These are phyloP conservation scores for Lytechinus pictus DNA, from an alignment of 35 echinoderm and acorn worm species.

Conservation along the genomic window DNA sequence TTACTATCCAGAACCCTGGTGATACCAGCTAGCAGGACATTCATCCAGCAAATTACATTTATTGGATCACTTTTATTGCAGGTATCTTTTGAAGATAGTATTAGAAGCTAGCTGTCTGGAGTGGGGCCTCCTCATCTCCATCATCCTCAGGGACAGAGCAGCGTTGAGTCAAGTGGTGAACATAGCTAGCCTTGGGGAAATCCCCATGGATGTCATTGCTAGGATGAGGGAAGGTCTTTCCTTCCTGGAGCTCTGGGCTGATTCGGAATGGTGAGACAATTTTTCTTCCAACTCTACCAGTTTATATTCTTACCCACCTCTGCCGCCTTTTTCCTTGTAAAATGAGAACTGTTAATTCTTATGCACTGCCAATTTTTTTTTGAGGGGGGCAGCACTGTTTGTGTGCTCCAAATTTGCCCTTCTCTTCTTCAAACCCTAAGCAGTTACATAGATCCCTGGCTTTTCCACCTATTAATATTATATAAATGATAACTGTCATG, in stretches of 20 bases:
- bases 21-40: background rate
- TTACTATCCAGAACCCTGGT: background rate
- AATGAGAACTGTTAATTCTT: too few relatives aligned
- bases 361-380: too few relatives aligned
- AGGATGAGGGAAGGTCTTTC: slow-evolving; percentile 94
- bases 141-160: slow-evolving; percentile 75
- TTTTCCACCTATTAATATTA: too few relatives aligned
- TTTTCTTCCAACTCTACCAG: background rate
- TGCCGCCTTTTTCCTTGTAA: too few relatives aligned
- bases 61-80: slow-evolving; percentile 45
- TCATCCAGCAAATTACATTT: background rate
- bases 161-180: slow-evolving; percentile 79
- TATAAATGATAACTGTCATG: too few relatives aligned
- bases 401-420: too few relatives aligned
- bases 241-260: slow-evolving; percentile 89
- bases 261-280: slow-evolving; percentile 88
- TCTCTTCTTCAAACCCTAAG: too few relatives aligned
- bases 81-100: slow-evolving; percentile 85
- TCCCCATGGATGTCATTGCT: slow-evolving; percentile 80
- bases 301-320: background rate
- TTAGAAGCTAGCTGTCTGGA: slow-evolving; percentile 87
- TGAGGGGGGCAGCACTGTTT: too few relatives aligned
- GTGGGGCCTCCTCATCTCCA: slow-evolving; percentile 84
- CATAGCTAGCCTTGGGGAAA: slow-evolving; percentile 75
- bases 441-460: too few relatives aligned